These are phyloP conservation scores for Dryomyza anilis DNA, from an alignment of 2,888 invertebrate genomes.

Conservation along the genomic window DNA sequence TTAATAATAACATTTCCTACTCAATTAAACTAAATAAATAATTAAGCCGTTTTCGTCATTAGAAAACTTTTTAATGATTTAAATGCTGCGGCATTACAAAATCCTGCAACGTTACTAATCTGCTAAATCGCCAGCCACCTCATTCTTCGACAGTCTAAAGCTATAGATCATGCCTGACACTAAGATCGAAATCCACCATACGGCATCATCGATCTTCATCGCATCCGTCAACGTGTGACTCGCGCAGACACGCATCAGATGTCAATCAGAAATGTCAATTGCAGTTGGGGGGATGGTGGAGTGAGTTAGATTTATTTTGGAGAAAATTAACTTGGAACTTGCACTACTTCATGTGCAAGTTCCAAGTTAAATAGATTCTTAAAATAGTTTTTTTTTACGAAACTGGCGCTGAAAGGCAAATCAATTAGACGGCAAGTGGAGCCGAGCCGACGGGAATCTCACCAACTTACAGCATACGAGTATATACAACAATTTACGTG, in stretches of 20 bases:
- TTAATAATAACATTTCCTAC: too few relatives aligned
- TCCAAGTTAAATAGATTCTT: too few relatives aligned
- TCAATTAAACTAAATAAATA: too few relatives aligned
- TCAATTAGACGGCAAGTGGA: conserved; percentile 30
- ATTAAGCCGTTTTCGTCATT: too few relatives aligned
- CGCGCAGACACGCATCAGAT: conserved; percentile 35
- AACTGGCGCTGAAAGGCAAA: conserved; percentile 28
- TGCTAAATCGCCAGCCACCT: too few relatives aligned
- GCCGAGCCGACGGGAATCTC: neutral
- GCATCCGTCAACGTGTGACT: neutral
- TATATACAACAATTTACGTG: too few relatives aligned
- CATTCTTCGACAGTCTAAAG: too few relatives aligned
- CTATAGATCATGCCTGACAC: too few relatives aligned
- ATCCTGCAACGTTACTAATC: too few relatives aligned
- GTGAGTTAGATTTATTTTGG: neutral
- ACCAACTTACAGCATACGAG: neutral
- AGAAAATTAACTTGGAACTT: neutral
- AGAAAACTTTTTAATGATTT: too few relatives aligned
- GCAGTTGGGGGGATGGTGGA: neutral
- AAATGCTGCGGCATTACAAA: too few relatives aligned
- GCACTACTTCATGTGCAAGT: neutral
- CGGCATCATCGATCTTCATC: conserved; percentile 4
- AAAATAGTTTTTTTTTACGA: neutral
- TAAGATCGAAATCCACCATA: too few relatives aligned
- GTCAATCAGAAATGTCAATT: conserved; percentile 40